phyloP scores from a whole-genome alignment of 2,113 vertebrate genomes.

The Cavia porcellus region DNA sequence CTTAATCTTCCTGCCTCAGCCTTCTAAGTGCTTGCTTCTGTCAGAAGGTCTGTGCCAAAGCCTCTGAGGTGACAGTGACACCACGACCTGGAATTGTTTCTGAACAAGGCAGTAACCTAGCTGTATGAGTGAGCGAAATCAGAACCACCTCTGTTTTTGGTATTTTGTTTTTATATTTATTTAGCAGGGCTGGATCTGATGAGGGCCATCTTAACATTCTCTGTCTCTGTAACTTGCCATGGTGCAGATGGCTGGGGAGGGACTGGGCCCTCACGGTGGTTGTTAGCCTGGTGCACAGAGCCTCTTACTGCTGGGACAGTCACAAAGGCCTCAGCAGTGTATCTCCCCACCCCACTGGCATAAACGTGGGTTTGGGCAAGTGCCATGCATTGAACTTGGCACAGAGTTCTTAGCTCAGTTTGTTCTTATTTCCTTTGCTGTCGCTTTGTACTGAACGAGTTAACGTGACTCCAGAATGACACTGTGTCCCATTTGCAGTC shows the following conservation, averaged over 20 bases:
- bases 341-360: not conserved
- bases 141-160: not conserved
- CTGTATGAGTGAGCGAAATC: conserved; percentile 7
- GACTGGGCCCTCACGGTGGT: not conserved
- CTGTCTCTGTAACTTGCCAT: not conserved
- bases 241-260: not conserved
- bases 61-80: not conserved
- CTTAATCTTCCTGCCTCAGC: too few species aligned
- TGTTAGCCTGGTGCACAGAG: not conserved
- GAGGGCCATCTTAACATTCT: conserved; percentile 1
- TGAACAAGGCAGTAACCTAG: conserved; percentile 31
- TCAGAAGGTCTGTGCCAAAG: not conserved
- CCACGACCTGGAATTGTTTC: not conserved
- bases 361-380: conserved; percentile 48
- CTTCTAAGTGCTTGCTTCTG: not conserved
- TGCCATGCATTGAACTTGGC: conserved; percentile 58
- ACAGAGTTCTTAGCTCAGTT: conserved; percentile 57
- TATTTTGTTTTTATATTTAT: not conserved
- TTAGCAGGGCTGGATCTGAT: not conserved
- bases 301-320: conserved; percentile 10
- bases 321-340: conserved; percentile 49
- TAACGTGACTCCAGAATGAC: not conserved
- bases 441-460: not conserved
- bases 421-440: conserved; percentile 58
- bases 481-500: not conserved